Conservation (phyloP, 2,797 vertebrate genomes). For the Mareca penelope region DNA sequence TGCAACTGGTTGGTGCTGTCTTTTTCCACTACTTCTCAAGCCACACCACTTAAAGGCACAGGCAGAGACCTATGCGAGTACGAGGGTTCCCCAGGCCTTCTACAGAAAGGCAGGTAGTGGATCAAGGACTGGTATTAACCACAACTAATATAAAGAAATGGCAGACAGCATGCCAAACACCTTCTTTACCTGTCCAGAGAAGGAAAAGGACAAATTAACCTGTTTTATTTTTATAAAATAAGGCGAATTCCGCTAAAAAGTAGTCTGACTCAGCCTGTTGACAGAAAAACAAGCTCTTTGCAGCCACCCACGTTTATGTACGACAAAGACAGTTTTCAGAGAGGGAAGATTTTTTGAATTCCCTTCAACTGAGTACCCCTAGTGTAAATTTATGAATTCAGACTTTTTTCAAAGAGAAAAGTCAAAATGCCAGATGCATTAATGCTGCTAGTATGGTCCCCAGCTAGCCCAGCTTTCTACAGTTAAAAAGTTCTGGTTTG, state of each 20-base stretch:
- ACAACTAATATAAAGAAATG: not conserved
- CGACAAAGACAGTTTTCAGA: constrained; percentile 60
- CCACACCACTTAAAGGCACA: not conserved
- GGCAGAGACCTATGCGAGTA: not conserved
- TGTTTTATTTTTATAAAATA: not conserved
- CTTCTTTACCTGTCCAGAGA: not conserved
- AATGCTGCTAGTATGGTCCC: not conserved
- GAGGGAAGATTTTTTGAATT: constrained; percentile 32
- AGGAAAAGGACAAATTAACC: not conserved
- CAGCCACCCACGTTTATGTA: constrained; percentile 6
- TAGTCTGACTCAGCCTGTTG: not conserved
- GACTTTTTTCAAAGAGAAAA: not conserved
- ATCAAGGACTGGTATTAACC: not conserved
- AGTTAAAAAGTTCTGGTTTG: not conserved
- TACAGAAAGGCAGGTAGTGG: not conserved
- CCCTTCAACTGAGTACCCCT: not conserved
- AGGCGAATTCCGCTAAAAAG: not conserved
- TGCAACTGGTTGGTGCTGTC: not conserved
- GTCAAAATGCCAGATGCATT: constrained; percentile 1
- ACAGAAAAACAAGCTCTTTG: not conserved
- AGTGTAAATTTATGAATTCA: not conserved
- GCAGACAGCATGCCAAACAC: not conserved
- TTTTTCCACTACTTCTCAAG: not conserved
- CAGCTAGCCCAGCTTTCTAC: not conserved
- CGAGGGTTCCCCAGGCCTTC: not conserved